Conservation (phyloP, 2,797 vertebrate genomes). For the Alcedo quadribrachys region DNA sequence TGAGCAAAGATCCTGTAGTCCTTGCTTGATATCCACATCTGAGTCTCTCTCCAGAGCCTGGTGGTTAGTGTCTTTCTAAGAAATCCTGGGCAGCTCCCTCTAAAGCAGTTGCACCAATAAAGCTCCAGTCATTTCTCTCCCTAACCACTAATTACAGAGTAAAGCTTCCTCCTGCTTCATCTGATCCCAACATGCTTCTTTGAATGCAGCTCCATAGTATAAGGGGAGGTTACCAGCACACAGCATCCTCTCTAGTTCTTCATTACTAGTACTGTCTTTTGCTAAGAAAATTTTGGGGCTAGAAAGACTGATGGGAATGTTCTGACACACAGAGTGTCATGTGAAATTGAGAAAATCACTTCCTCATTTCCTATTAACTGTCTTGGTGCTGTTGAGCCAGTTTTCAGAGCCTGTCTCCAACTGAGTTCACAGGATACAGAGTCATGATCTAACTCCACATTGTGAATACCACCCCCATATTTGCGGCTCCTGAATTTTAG, state of each 20-base stretch:
- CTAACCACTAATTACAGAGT: not conserved
- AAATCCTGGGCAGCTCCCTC: not conserved
- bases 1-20: not conserved
- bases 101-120: not conserved
- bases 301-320: not conserved
- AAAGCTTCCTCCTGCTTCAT: not conserved
- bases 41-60: not conserved
- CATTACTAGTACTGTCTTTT: not conserved
- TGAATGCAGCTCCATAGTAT: not conserved
- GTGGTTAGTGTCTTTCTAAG: not conserved
- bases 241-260: not conserved
- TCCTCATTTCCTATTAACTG: not conserved
- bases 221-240: not conserved
- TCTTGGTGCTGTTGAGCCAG: not conserved
- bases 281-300: not conserved
- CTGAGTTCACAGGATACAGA: not conserved
- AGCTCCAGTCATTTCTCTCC: not conserved
- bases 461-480: not conserved
- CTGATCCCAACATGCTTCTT: not conserved
- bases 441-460: accelerated
- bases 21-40: not conserved
- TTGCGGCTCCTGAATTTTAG: not conserved
- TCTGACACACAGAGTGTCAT: not conserved
- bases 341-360: not conserved
- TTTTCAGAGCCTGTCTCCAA: not conserved